Evolutionary conservation across 2,797 vertebrate species (phyloP).

Genomic region (Catamblyrhynchus diadema): DNA sequence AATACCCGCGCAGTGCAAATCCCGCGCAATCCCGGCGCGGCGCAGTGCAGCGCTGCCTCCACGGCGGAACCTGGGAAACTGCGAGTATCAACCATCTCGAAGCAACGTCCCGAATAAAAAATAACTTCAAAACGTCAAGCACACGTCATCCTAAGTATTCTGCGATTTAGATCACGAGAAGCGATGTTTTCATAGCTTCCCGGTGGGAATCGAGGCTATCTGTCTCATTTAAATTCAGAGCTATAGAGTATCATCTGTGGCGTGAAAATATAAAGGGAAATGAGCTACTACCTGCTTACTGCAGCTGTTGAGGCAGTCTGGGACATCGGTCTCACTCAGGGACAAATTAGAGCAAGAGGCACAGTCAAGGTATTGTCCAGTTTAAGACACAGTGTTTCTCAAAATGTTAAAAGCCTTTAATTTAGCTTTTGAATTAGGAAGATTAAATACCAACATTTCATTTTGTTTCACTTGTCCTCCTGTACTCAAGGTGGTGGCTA

Average conservation of each 20-base stretch:
- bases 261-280: neutral
- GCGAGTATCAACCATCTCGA: accelerated
- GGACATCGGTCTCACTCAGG: neutral
- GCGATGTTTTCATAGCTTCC: neutral
- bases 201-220: accelerated
- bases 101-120: neutral
- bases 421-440: neutral
- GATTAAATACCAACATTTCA: neutral
- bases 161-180: accelerated
- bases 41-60: accelerated
- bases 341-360: neutral
- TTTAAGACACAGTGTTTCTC: neutral
- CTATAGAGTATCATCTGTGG: too few relatives aligned
- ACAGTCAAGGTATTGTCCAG: neutral
- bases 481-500: neutral
- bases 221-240: neutral
- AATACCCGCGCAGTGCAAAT: accelerated
- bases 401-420: neutral
- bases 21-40: accelerated
- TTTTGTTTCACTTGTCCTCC: neutral
- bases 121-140: accelerated
- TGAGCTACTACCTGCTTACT: neutral
- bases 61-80: accelerated
- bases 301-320: neutral
- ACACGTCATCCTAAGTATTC: accelerated